phyloP scores from a whole-genome alignment of 2,888 invertebrate genomes.

The Epinotia bilunana region DNA sequence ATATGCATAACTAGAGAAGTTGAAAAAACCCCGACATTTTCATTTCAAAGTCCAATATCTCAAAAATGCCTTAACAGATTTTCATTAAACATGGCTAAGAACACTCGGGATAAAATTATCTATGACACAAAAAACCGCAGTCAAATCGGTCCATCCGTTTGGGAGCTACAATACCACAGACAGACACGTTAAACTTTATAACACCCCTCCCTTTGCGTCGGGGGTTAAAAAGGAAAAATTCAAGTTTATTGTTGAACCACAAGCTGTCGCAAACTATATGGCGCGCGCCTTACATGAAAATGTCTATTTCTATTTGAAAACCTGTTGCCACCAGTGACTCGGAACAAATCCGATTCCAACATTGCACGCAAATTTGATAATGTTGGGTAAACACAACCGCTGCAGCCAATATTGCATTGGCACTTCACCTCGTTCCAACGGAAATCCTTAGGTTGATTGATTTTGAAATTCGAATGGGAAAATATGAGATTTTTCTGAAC shows the following conservation, averaged over 20 bases:
- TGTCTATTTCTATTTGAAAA: constrained; percentile 9
- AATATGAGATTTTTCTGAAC: too few species aligned
- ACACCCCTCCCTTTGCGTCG: too few species aligned
- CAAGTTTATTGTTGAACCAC: not conserved
- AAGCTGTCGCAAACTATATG: not conserved
- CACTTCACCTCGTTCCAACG: not conserved
- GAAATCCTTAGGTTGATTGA: constrained; percentile 3
- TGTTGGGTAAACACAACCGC: not conserved
- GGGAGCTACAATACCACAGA: too few species aligned
- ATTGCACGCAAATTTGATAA: constrained; percentile 7
- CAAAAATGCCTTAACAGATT: too few species aligned
- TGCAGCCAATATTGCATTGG: constrained; percentile 9
- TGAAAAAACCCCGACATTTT: too few species aligned
- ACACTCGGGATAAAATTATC: too few species aligned
- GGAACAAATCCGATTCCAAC: constrained; percentile 13
- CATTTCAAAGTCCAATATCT: too few species aligned
- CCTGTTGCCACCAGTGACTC: constrained; percentile 3
- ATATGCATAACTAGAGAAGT: too few species aligned
- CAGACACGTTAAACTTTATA: too few species aligned
- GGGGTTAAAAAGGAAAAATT: not conserved
- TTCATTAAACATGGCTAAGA: too few species aligned
- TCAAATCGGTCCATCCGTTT: too few species aligned
- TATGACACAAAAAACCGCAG: too few species aligned
- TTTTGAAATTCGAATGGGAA: not conserved
- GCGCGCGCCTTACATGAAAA: not conserved